A percentile compares a stretch with the other conserved stretches of the same genome.
These are phyloP conservation scores for Pterois miles DNA, from an alignment of 2,797 vertebrate genomes.

Conservation along the genomic window DNA sequence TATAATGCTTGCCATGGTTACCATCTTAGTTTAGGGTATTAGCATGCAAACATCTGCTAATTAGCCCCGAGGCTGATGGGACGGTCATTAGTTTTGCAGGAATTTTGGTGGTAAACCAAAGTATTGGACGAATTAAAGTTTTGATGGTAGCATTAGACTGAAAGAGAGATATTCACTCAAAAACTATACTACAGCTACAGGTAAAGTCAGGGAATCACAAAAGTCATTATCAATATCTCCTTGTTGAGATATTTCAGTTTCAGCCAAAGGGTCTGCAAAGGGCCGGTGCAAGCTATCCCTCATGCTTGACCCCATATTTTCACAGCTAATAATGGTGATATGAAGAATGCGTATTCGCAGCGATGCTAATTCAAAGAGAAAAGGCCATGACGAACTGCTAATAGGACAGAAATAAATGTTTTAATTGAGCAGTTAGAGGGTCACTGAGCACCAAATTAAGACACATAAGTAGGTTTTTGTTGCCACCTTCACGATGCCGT, in stretches of 20 bases:
- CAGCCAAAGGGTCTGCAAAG: no score
- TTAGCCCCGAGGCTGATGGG: neutral
- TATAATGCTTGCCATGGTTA: neutral
- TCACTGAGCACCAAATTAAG: neutral
- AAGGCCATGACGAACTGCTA: neutral
- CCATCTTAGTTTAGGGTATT: no score
- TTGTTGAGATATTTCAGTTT: neutral
- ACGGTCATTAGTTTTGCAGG: no score
- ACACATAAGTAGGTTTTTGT: no score
- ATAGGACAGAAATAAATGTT: neutral
- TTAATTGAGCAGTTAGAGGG: neutral
- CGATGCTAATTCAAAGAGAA: neutral
- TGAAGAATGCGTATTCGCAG: neutral
- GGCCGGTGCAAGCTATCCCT: no score
- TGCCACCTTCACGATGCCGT: neutral
- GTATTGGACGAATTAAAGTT: no score
- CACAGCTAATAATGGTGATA: neutral
- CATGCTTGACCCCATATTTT: neutral
- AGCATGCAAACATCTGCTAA: neutral
- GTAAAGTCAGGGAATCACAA: no score
- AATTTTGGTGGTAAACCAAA: no score
- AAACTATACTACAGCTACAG: no score
- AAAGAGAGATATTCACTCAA: no score
- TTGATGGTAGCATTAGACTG: no score
- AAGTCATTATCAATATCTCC: no score